These are phyloP conservation scores for Drosophila histrio DNA, from an alignment of 2,888 invertebrate species.

Conservation along the genomic window DNA sequence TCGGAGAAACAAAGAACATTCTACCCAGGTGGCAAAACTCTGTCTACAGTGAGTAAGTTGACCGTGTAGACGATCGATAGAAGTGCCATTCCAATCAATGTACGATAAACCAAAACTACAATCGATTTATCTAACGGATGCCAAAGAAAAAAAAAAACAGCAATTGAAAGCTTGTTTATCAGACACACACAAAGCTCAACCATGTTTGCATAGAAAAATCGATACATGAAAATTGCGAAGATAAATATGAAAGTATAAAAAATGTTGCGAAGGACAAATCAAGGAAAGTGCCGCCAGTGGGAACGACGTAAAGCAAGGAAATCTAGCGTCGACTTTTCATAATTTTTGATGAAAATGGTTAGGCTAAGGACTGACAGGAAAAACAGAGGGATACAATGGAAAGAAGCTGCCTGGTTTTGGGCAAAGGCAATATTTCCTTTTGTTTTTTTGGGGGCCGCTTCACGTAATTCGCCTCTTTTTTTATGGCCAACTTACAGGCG, in stretches of 20 bases:
- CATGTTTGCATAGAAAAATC: constrained; percentile 38
- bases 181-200: not conserved
- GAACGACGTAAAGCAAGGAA: not conserved
- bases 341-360: constrained; percentile 41
- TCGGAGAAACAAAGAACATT: too few species aligned
- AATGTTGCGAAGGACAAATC: constrained; percentile 1
- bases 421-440: constrained; percentile 41
- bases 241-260: constrained; percentile 35
- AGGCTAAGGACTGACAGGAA: not conserved
- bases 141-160: not conserved
- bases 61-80: not conserved
- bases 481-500: constrained; percentile 50
- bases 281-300: not conserved
- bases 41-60: not conserved
- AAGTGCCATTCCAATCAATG: not conserved
- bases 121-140: constrained; percentile 6
- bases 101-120: not conserved
- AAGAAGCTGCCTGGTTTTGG: not conserved
- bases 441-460: constrained; percentile 52
- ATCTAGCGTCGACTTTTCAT: constrained; percentile 35
- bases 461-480: constrained; percentile 57
- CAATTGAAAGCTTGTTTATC: not conserved
- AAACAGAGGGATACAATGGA: not conserved
- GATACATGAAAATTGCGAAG: constrained; percentile 60
- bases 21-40: not conserved